Evolutionary conservation across 2,113 vertebrate species (phyloP).

Genomic region (Anser cygnoides): DNA sequence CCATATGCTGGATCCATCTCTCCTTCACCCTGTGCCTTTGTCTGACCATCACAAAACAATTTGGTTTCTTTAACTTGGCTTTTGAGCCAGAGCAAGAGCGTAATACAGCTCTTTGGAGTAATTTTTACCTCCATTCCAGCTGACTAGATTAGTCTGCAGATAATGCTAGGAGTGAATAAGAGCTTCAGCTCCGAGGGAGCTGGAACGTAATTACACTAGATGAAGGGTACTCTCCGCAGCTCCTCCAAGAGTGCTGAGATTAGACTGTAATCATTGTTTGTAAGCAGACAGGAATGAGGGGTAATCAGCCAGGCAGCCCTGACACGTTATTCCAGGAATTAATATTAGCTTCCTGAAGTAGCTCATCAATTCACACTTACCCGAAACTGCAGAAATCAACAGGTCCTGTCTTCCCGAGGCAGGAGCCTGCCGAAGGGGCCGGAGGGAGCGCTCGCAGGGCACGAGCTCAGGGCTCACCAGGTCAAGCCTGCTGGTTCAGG

Average conservation of each 20-base stretch:
- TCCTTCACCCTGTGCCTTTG: neutral
- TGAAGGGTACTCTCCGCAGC: constrained; percentile 65
- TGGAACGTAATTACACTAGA: constrained; percentile 65
- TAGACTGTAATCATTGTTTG: constrained; percentile 77
- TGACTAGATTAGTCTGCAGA: constrained; percentile 52
- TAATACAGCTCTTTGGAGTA: constrained; percentile 16
- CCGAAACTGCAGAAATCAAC: constrained; percentile 28
- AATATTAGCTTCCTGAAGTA: constrained; percentile 64
- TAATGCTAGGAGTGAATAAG: constrained; percentile 59
- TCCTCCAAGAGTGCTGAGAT: constrained; percentile 74
- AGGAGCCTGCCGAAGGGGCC: accelerated
- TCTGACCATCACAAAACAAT: constrained; percentile 1
- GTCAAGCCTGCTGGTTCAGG: accelerated
- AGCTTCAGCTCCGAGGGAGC: constrained; percentile 59
- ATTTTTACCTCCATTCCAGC: constrained; percentile 58
- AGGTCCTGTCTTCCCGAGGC: neutral
- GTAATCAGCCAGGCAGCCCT: constrained; percentile 70
- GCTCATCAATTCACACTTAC: constrained; percentile 5
- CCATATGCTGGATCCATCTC: neutral
- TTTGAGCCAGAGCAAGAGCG: constrained; percentile 18
- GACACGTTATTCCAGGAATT: constrained; percentile 64
- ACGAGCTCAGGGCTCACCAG: neutral
- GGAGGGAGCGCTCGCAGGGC: neutral
- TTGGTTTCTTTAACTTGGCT: constrained; percentile 15
- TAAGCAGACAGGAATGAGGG: constrained; percentile 74